phyloP scores from a whole-genome alignment of 2,888 invertebrate species.

The Ligdia adustata region DNA sequence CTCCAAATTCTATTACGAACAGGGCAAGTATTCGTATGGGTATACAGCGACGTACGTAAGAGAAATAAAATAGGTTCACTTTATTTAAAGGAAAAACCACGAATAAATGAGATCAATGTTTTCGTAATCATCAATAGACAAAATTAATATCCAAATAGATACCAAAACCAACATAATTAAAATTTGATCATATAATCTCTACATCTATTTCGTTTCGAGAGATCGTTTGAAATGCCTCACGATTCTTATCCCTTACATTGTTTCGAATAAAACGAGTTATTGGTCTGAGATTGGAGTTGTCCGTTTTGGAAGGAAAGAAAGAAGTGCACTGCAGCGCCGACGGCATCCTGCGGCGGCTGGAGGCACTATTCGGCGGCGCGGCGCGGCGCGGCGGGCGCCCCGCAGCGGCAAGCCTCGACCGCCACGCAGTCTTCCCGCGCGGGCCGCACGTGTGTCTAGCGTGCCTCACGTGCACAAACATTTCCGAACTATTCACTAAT shows the following conservation, averaged over 20 bases:
- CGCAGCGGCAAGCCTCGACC: conserved; percentile 65
- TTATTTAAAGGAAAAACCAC: too few relatives aligned
- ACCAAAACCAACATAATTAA: conserved; percentile 8
- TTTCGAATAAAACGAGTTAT: conserved; percentile 26
- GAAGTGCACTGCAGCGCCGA: conserved; percentile 56
- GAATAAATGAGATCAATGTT: not conserved
- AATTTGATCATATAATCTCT: conserved; percentile 13
- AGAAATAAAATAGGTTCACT: too few relatives aligned
- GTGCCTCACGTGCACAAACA: conserved; percentile 62
- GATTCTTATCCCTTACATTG: conserved; percentile 22
- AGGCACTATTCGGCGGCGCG: conserved; percentile 49
- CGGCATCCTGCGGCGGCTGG: conserved; percentile 51
- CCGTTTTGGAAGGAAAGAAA: conserved; percentile 14
- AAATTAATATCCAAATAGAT: not conserved
- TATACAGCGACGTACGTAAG: too few relatives aligned
- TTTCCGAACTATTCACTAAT: conserved; percentile 62
- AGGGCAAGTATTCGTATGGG: too few relatives aligned
- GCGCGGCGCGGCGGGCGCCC: conserved; percentile 56
- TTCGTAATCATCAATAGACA: not conserved
- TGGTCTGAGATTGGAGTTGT: conserved; percentile 25
- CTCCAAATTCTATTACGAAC: too few relatives aligned
- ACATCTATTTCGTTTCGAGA: conserved; percentile 10
- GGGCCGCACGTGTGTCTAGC: conserved; percentile 78
- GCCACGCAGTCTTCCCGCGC: conserved; percentile 84
- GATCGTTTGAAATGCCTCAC: conserved; percentile 19